These are phyloP conservation scores for Beroe ovata DNA, from an alignment of 37 sponge, comb jelly and placozoan species.

Conservation along the genomic window DNA sequence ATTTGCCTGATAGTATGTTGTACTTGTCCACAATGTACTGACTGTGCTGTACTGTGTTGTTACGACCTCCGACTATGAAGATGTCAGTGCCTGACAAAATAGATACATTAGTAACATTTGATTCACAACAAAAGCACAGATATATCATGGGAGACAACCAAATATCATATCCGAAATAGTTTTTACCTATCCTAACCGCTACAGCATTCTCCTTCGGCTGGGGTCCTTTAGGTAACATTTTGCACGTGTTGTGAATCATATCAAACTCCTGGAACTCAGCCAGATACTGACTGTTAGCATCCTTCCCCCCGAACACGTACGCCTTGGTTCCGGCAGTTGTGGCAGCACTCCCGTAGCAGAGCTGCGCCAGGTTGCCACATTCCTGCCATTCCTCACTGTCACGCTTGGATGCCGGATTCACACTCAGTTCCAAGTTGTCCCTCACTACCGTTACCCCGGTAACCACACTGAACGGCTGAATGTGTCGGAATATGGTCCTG, in stretches of 20 bases:
- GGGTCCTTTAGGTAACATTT: background rate
- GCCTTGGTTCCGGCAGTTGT: slow-evolving; percentile 59
- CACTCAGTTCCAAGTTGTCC: background rate
- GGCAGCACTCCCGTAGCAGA: slow-evolving; percentile 49
- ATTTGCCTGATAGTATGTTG: slow-evolving; percentile 1
- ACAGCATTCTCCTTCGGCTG: slow-evolving; percentile 51
- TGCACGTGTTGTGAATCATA: background rate
- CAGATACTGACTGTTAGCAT: slow-evolving; percentile 29
- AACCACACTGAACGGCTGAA: slow-evolving; percentile 65
- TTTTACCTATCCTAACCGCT: slow-evolving; percentile 48
- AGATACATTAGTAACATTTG: too few species aligned
- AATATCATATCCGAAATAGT: too few species aligned
- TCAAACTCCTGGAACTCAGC: slow-evolving; percentile 60
- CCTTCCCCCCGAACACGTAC: slow-evolving; percentile 64
- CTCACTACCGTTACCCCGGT: slow-evolving; percentile 39
- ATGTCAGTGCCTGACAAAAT: slow-evolving; percentile 48
- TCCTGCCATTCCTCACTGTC: slow-evolving; percentile 46
- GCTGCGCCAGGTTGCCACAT: slow-evolving; percentile 35
- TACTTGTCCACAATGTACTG: slow-evolving; percentile 63
- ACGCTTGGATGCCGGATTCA: background rate
- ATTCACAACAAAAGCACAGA: too few species aligned
- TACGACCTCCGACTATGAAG: slow-evolving; percentile 64
- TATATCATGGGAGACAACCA: too few species aligned
- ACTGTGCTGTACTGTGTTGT: slow-evolving; percentile 54
- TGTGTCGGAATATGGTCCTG: slow-evolving; percentile 32